Conservation (phyloP, 1,140 invertebrate genomes). For the Aphis craccivora region DNA sequence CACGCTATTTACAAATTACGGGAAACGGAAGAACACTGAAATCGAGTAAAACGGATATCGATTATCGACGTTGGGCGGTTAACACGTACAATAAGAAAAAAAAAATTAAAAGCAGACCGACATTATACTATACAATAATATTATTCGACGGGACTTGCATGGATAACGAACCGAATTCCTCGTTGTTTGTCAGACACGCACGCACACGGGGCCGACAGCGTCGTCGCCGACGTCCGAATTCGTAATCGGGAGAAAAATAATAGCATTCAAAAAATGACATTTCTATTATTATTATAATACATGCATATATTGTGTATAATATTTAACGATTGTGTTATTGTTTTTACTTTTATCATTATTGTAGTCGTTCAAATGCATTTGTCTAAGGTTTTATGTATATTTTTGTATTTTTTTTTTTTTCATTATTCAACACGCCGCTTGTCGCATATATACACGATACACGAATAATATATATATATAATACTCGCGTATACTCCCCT, state of each 20-base stretch:
- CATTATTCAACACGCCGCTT: background rate
- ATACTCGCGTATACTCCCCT: background rate
- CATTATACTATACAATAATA: background rate
- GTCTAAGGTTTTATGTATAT: background rate
- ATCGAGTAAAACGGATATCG: background rate
- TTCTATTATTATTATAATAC: constrained; percentile 2
- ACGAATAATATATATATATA: background rate
- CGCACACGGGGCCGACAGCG: background rate
- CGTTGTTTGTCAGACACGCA: background rate
- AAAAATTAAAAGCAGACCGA: background rate
- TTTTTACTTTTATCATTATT: background rate
- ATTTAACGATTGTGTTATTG: background rate
- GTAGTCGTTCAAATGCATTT: background rate
- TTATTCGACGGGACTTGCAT: constrained; percentile 8
- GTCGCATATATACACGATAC: background rate
- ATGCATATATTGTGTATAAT: background rate
- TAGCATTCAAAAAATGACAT: background rate
- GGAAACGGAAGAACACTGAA: background rate
- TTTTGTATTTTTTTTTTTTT: background rate
- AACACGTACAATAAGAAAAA: background rate
- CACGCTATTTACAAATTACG: background rate
- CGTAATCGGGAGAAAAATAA: constrained; percentile 9
- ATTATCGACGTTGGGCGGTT: background rate
- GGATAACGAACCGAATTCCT: constrained; percentile 31
- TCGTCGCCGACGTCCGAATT: background rate